Percentiles rank a stretch among this genome's conserved stretches.
Conservation (phyloP, 1,140 invertebrate species). For the Halictus rubicundus region DNA sequence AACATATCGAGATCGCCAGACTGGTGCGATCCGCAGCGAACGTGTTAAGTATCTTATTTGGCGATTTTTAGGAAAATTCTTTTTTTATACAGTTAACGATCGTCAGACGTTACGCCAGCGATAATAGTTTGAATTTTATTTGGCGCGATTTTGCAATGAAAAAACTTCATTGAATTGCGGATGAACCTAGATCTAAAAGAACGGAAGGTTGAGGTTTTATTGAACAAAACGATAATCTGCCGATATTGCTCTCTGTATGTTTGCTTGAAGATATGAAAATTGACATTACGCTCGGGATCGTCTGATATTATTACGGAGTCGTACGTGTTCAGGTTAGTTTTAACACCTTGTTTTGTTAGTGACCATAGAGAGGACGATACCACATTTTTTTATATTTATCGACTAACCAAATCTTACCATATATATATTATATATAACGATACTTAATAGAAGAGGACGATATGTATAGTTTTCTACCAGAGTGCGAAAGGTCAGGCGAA, state of each 20-base stretch:
- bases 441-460: slow-evolving; percentile 36
- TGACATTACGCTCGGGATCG: neutral
- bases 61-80: neutral
- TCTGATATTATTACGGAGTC: neutral
- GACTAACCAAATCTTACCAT: slow-evolving; percentile 63
- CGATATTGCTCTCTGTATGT: neutral
- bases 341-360: slow-evolving; percentile 27
- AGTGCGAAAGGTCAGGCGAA: slow-evolving; percentile 16
- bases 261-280: slow-evolving; percentile 12
- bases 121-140: no score
- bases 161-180: neutral
- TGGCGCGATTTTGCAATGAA: no score
- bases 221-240: neutral
- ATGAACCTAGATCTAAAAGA: neutral
- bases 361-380: slow-evolving; percentile 28
- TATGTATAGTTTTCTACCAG: slow-evolving; percentile 42
- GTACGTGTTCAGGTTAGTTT: slow-evolving; percentile 5
- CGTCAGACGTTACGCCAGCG: no score
- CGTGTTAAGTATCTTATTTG: no score
- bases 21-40: no score
- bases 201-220: neutral
- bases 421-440: slow-evolving; percentile 33
- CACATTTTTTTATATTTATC: slow-evolving; percentile 53
- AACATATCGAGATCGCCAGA: no score
- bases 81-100: no score